Evolutionary conservation across 2,113 vertebrate genomes (phyloP).

Genomic region (Xenus cinereus): DNA sequence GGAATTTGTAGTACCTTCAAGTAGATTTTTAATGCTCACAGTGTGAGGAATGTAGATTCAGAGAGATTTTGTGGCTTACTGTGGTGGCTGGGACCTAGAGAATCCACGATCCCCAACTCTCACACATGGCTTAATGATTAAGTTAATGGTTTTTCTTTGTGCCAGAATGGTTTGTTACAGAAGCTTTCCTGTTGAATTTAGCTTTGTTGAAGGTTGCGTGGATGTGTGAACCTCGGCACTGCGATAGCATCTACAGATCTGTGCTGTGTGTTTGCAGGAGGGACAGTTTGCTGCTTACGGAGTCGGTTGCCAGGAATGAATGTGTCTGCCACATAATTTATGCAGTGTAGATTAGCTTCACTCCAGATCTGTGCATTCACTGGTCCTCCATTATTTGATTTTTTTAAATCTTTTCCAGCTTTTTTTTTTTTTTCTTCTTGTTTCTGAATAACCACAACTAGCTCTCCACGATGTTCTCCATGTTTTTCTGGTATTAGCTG

Average conservation of each 20-base stretch:
- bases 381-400: not conserved
- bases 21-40: not conserved
- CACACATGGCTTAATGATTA: fast-evolving
- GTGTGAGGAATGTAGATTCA: not conserved
- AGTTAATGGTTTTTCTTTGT: not conserved
- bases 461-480: not conserved
- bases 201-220: not conserved
- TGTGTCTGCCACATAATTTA: not conserved
- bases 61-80: not conserved
- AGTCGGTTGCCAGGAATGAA: not conserved
- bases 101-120: not conserved
- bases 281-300: not conserved
- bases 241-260: not conserved
- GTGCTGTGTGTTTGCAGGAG: not conserved
- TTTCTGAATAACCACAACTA: not conserved
- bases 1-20: not conserved
- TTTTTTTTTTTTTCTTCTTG: not conserved
- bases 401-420: fast-evolving
- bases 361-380: not conserved
- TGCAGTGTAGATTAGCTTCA: not conserved
- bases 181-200: not conserved
- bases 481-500: fast-evolving
- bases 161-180: not conserved
- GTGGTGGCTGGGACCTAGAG: not conserved
- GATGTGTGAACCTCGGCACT: not conserved